A percentile compares a stretch with the other conserved stretches of the same genome.
Evolutionary conservation across 2,797 vertebrate genomes (phyloP).

Genomic region (Platalea minor): DNA sequence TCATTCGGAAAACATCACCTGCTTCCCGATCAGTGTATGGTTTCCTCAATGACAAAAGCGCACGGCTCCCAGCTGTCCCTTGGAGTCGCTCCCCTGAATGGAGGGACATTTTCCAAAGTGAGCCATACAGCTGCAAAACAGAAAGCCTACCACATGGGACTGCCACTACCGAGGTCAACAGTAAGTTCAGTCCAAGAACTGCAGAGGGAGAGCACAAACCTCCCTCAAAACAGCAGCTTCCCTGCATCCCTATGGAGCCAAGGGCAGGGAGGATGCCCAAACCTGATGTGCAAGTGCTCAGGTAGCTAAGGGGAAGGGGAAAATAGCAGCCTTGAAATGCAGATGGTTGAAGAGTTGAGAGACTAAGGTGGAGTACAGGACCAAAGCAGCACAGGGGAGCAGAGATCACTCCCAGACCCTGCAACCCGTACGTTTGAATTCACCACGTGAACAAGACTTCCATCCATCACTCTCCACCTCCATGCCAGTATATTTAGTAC

Average conservation of each 20-base stretch:
- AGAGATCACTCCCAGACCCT: neutral
- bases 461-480: neutral
- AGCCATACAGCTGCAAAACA: neutral
- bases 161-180: neutral
- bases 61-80: neutral
- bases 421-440: neutral
- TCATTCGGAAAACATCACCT: accelerated
- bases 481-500: neutral
- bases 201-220: neutral
- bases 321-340: neutral
- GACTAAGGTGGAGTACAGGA: neutral
- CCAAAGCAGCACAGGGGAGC: neutral
- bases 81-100: neutral
- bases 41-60: neutral
- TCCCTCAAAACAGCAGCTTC: neutral
- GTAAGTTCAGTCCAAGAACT: neutral
- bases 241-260: neutral
- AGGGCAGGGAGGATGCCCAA: neutral
- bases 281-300: neutral
- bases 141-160: neutral
- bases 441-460: neutral
- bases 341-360: neutral
- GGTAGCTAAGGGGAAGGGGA: neutral
- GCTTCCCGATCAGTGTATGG: neutral
- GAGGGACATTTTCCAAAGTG: neutral